Evolutionary conservation across 1,140 invertebrate species (phyloP).

Genomic region (Cepaea nemoralis): DNA sequence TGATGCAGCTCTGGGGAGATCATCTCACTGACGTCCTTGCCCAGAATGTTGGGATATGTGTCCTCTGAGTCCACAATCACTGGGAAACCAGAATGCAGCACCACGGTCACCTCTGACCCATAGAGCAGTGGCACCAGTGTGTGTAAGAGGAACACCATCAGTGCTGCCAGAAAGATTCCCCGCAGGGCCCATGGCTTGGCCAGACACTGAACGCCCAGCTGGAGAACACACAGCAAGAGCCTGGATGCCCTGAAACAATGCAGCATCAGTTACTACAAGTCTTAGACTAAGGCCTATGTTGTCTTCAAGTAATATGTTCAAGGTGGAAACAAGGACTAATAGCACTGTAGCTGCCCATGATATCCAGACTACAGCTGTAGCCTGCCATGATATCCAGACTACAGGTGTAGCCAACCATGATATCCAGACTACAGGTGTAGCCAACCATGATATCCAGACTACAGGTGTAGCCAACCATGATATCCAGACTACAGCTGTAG

Average conservation of each 20-base stretch:
- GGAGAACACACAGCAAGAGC: not conserved
- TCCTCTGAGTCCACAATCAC: not conserved
- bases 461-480: too few relatives aligned
- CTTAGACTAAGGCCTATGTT: too few relatives aligned
- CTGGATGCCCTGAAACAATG: not conserved
- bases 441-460: too few relatives aligned
- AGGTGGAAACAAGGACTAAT: too few relatives aligned
- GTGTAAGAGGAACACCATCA: not conserved
- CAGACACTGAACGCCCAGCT: not conserved
- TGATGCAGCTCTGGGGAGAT: slow-evolving; percentile 1
- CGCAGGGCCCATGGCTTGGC: not conserved
- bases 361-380: not conserved
- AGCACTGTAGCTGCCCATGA: too few relatives aligned
- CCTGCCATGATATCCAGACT: not conserved
- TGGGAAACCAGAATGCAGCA: slow-evolving; percentile 20
- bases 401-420: not conserved
- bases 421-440: too few relatives aligned
- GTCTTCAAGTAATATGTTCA: too few relatives aligned
- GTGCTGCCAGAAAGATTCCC: not conserved
- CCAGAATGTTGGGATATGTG: slow-evolving; percentile 7
- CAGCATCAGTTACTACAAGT: too few relatives aligned
- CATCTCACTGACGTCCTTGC: not conserved
- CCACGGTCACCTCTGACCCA: not conserved
- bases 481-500: too few relatives aligned
- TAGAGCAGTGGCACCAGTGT: not conserved